Percentiles rank a stretch among this genome's conserved stretches.
Evolutionary conservation across 2,113 vertebrate species (phyloP).

Genomic region (Lamprotornis superbus): DNA sequence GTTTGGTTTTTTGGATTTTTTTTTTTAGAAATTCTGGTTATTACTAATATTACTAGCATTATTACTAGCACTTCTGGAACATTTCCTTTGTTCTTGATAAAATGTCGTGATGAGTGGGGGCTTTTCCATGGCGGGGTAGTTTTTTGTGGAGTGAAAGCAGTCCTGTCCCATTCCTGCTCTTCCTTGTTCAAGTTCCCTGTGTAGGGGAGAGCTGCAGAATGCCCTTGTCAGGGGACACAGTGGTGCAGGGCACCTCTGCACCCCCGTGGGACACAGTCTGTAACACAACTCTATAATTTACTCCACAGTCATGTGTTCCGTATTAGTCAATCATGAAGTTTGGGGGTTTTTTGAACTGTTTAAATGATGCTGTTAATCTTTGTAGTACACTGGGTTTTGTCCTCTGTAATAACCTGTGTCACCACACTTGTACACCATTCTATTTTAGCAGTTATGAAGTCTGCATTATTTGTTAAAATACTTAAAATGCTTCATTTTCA

Average conservation of each 20-base stretch:
- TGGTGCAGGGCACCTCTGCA: not conserved
- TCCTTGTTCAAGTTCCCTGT: not conserved
- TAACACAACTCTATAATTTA: not conserved
- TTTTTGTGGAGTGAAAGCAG: not conserved
- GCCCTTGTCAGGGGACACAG: not conserved
- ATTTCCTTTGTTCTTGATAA: not conserved
- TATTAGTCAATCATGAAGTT: not conserved
- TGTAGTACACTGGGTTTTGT: not conserved
- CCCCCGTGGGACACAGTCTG: not conserved
- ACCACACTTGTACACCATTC: rapidly evolving
- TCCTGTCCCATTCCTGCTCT: too few species aligned
- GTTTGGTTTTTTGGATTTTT: not conserved
- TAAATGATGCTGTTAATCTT: not conserved
- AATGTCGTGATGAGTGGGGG: not conserved
- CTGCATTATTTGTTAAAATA: not conserved
- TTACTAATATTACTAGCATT: not conserved
- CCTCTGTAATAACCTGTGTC: not conserved
- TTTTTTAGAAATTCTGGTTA: not conserved
- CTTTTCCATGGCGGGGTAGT: not conserved
- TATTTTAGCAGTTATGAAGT: not conserved
- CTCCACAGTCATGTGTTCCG: not conserved
- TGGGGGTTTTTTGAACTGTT: not conserved
- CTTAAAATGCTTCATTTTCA: not conserved
- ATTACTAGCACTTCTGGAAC: not conserved
- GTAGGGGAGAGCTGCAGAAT: not conserved